phyloP scores from a whole-genome alignment of 2,797 vertebrate genomes.

The Pseudochromis fuscus region DNA sequence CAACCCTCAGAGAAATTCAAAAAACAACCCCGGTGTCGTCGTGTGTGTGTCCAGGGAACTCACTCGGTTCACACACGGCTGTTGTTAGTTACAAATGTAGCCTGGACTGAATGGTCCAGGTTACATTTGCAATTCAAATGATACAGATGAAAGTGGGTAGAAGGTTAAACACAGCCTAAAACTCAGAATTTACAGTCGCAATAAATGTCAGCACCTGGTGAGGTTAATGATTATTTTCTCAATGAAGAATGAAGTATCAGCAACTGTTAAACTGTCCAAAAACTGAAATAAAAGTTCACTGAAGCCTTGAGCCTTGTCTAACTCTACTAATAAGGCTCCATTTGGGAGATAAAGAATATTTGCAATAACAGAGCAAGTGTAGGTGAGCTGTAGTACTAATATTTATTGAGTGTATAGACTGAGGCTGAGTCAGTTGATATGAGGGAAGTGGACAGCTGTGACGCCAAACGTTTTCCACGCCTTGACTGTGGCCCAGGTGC shows the following conservation, averaged over 20 bases:
- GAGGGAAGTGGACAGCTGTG: slow-evolving; percentile 32
- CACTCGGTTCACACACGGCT: slow-evolving; percentile 14
- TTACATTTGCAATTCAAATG: slow-evolving; percentile 81
- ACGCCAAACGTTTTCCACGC: slow-evolving; percentile 27
- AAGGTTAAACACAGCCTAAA: slow-evolving; percentile 13
- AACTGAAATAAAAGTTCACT: neutral
- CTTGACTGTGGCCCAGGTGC: slow-evolving; percentile 51
- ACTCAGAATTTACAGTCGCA: neutral
- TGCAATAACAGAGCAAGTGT: neutral
- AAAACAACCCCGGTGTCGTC: slow-evolving; percentile 12
- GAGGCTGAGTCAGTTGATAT: slow-evolving; percentile 18
- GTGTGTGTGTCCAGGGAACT: slow-evolving; percentile 19
- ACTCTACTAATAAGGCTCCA: neutral
- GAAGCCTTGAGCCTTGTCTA: neutral
- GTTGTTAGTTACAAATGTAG: slow-evolving; percentile 44
- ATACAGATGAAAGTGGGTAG: neutral
- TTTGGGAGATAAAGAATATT: neutral
- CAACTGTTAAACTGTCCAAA: neutral
- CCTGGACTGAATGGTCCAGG: slow-evolving; percentile 35
- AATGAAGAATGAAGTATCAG: neutral
- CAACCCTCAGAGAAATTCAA: slow-evolving; percentile 25
- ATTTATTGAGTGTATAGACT: neutral
- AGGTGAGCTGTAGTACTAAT: neutral
- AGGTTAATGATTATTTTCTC: neutral
- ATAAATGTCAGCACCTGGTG: neutral